A percentile compares a stretch with the other conserved stretches of the same genome.
phyloP scores from a whole-genome alignment of 1,140 invertebrate species.

The Nautilus pompilius region DNA sequence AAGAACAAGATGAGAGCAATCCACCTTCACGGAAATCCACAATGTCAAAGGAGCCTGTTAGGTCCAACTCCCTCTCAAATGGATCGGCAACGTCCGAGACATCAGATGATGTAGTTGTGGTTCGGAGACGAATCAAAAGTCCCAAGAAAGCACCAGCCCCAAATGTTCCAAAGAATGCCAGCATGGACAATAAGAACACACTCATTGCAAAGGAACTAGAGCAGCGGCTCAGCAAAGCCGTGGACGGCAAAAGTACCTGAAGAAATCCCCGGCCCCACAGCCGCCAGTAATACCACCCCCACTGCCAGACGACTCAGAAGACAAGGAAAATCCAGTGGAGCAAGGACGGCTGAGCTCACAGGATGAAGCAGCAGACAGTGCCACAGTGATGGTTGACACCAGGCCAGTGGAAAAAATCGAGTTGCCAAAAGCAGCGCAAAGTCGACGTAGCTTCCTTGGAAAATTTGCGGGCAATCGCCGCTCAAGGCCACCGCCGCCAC shows the following conservation, averaged over 20 bases:
- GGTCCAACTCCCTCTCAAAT: neutral
- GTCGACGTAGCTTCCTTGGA: slow-evolving; percentile 41
- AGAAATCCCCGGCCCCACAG: slow-evolving; percentile 8
- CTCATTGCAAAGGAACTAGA: slow-evolving; percentile 40
- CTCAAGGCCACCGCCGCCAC: slow-evolving; percentile 32
- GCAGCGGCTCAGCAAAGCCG: slow-evolving; percentile 9
- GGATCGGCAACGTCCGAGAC: neutral
- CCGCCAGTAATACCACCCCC: slow-evolving; percentile 11
- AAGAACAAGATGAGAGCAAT: neutral
- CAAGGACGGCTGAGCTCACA: no score
- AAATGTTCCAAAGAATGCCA: slow-evolving; percentile 8
- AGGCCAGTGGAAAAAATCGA: slow-evolving; percentile 38
- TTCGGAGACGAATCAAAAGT: slow-evolving; percentile 33
- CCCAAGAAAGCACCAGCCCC: slow-evolving; percentile 28
- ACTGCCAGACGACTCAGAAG: slow-evolving; percentile 19
- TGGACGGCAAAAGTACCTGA: slow-evolving; percentile 1
- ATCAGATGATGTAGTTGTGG: slow-evolving; percentile 9
- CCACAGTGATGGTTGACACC: neutral
- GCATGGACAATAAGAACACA: slow-evolving; percentile 18
- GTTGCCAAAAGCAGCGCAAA: slow-evolving; percentile 30
- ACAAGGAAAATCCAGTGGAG: slow-evolving; percentile 10
- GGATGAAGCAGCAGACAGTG: no score
- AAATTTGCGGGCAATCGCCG: slow-evolving; percentile 37
- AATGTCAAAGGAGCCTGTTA: neutral
- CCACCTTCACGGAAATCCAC: neutral